phyloP scores from a whole-genome alignment of 53 echinoderm and acorn worm genomes.

The Pentamera pediparva region DNA sequence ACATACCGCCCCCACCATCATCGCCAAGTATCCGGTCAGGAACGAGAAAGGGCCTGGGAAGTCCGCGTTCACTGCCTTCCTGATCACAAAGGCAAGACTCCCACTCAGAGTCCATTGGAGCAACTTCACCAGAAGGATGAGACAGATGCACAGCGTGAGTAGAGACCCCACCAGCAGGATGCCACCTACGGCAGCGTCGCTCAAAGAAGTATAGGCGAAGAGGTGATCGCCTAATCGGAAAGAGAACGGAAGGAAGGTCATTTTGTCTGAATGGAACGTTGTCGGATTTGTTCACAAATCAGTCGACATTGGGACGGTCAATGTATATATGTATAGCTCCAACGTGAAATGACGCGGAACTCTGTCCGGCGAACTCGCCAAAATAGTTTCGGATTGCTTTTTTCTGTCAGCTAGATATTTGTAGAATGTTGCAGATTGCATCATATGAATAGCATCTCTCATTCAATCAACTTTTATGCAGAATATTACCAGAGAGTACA shows the following conservation, averaged over 20 bases:
- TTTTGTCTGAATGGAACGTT: too few relatives aligned
- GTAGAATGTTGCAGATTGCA: too few relatives aligned
- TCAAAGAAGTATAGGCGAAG: constrained; percentile 50
- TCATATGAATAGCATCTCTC: too few relatives aligned
- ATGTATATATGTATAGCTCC: too few relatives aligned
- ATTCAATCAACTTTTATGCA: too few relatives aligned
- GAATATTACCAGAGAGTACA: too few relatives aligned
- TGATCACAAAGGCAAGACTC: constrained; percentile 62
- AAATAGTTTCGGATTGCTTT: too few relatives aligned
- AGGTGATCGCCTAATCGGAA: constrained; percentile 47
- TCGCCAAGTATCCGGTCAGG: constrained; percentile 77
- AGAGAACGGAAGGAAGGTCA: constrained; percentile 1
- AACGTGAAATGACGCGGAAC: too few relatives aligned
- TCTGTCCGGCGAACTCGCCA: too few relatives aligned
- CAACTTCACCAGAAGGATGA: constrained; percentile 60
- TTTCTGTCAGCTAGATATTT: too few relatives aligned
- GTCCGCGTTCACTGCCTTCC: constrained; percentile 84
- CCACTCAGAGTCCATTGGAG: constrained; percentile 70
- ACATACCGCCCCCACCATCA: constrained; percentile 70
- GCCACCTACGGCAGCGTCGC: constrained; percentile 50
- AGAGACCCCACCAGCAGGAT: constrained; percentile 52
- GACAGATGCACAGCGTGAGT: constrained; percentile 48
- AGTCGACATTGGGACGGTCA: too few relatives aligned
- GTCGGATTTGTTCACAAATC: too few relatives aligned
- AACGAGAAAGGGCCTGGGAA: constrained; percentile 75